Evolutionary conservation across 2,797 vertebrate species (phyloP).

Genomic region (Hippoglossus hippoglossus): DNA sequence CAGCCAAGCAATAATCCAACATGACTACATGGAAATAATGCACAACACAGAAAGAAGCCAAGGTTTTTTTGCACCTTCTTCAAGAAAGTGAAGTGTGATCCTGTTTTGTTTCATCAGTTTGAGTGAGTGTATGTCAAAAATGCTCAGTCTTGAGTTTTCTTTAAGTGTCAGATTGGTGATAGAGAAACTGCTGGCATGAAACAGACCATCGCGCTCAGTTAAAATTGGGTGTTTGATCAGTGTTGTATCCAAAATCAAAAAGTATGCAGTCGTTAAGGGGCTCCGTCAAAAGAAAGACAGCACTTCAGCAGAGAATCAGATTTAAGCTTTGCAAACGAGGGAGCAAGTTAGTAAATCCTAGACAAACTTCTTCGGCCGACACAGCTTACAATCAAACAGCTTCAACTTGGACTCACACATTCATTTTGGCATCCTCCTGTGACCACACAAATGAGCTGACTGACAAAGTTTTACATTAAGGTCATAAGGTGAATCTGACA

Average conservation of each 20-base stretch:
- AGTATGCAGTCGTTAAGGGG: too few relatives aligned
- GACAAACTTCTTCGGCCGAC: background rate
- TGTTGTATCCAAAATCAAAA: too few relatives aligned
- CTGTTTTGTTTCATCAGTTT: slow-evolving; percentile 2
- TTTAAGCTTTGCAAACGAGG: slow-evolving; percentile 3
- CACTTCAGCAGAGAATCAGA: background rate
- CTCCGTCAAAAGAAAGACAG: background rate
- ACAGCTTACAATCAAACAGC: slow-evolving; percentile 1
- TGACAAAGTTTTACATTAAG: slow-evolving; percentile 62
- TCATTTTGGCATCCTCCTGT: slow-evolving; percentile 28
- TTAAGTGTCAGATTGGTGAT: background rate
- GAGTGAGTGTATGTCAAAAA: too few relatives aligned
- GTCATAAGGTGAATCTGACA: slow-evolving; percentile 61
- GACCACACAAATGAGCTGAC: slow-evolving; percentile 57
- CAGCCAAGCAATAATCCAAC: too few relatives aligned
- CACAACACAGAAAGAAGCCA: background rate
- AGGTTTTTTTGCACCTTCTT: background rate
- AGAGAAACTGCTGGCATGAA: background rate
- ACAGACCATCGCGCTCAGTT: background rate
- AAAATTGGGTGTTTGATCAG: background rate
- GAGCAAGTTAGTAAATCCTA: background rate
- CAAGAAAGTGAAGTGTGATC: background rate
- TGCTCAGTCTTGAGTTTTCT: too few relatives aligned
- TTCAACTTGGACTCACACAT: background rate
- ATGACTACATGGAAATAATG: too few relatives aligned